Evolutionary conservation across 2,797 vertebrate species (phyloP).

Genomic region (Octomys mimax): DNA sequence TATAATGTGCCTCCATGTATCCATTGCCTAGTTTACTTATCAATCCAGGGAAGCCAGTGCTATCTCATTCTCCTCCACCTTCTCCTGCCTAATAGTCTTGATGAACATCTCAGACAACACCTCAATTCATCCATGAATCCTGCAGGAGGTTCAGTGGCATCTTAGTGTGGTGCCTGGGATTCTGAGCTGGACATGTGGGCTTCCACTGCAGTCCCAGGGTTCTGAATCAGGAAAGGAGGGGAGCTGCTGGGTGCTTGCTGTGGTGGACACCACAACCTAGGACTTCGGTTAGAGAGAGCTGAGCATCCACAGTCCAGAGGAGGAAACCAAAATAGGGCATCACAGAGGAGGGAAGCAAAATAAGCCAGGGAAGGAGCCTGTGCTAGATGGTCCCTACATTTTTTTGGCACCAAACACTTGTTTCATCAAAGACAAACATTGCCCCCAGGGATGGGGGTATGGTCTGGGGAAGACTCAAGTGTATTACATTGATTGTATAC

Average conservation of each 20-base stretch:
- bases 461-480: not conserved
- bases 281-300: not conserved
- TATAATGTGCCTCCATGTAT: not conserved
- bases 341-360: not conserved
- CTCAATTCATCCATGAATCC: not conserved
- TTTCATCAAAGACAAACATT: not conserved
- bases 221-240: not conserved
- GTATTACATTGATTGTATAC: not conserved
- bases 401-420: not conserved
- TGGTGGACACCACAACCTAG: not conserved
- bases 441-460: not conserved
- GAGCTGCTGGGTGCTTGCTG: not conserved
- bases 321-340: not conserved
- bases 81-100: not conserved
- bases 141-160: not conserved
- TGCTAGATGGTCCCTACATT: not conserved
- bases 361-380: not conserved
- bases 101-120: not conserved
- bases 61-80: not conserved
- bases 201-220: not conserved
- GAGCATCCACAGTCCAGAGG: not conserved
- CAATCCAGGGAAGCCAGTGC: not conserved
- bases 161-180: not conserved
- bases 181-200: not conserved
- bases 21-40: not conserved